Conservation (phyloP, 2,888 invertebrate species). For the Steromphala cineraria region DNA sequence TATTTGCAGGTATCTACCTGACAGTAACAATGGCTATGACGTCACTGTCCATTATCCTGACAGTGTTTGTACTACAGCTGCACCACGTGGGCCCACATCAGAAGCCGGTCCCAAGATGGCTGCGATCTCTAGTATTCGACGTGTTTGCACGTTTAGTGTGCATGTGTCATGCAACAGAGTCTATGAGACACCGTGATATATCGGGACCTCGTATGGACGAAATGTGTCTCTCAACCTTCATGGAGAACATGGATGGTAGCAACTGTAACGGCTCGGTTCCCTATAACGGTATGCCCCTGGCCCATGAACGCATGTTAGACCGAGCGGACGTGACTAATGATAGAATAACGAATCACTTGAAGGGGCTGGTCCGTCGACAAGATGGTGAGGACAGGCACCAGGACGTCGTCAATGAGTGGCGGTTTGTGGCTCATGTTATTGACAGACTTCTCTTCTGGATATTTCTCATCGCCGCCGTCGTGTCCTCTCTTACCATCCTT, state of each 20-base stretch:
- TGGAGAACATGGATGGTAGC: constrained; percentile 51
- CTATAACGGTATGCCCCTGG: constrained; percentile 24
- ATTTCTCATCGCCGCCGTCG: constrained; percentile 68
- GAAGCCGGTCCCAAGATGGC: constrained; percentile 73
- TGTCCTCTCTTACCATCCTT: constrained; percentile 72
- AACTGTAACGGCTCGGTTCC: constrained; percentile 59
- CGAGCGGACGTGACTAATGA: constrained; percentile 54
- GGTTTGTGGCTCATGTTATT: constrained; percentile 73
- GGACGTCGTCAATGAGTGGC: constrained; percentile 74
- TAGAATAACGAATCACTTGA: constrained; percentile 65
- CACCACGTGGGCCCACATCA: constrained; percentile 75
- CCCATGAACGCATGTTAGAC: constrained; percentile 17
- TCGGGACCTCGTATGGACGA: constrained; percentile 40
- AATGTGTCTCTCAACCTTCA: constrained; percentile 61
- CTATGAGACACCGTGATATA: constrained; percentile 16
- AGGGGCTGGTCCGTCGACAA: constrained; percentile 66
- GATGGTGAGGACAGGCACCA: constrained; percentile 66
- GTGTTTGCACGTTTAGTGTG: constrained; percentile 71
- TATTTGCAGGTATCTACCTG: constrained; percentile 74
- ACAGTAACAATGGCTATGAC: constrained; percentile 77
- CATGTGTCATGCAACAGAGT: constrained; percentile 55
- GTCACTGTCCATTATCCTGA: constrained; percentile 75
- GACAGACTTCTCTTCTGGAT: constrained; percentile 74
- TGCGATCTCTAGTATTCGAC: constrained; percentile 70
- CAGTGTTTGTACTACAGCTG: constrained; percentile 76